phyloP scores from a whole-genome alignment of 2,113 vertebrate genomes.

The Nothocercus nigrocapillus region DNA sequence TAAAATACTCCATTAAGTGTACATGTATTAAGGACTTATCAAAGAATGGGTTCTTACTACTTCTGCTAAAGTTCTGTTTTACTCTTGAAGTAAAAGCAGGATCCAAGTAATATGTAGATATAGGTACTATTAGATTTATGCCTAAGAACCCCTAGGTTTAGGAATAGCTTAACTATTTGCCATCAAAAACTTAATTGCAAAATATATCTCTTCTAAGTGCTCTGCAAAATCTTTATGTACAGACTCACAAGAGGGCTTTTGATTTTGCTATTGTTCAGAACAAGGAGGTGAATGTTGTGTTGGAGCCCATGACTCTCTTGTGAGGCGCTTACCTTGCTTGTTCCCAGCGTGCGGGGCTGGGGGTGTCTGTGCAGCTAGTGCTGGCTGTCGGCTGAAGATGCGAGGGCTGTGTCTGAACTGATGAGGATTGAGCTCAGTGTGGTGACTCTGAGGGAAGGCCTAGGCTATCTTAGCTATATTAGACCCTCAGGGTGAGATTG shows the following conservation, averaged over 20 bases:
- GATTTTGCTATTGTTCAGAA: not conserved
- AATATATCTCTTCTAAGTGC: not conserved
- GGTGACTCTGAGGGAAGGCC: not conserved
- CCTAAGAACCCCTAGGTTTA: not conserved
- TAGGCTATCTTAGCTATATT: not conserved
- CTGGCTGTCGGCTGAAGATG: not conserved
- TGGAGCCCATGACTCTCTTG: not conserved
- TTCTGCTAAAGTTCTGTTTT: not conserved
- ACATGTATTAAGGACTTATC: not conserved
- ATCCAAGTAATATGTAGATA: not conserved
- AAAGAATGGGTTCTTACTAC: not conserved
- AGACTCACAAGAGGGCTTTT: not conserved
- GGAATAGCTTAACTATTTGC: not conserved
- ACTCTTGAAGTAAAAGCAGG: not conserved
- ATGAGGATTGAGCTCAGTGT: not conserved
- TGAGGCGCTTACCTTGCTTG: not conserved
- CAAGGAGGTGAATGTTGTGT: not conserved
- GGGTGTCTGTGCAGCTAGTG: not conserved
- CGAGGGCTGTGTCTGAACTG: not conserved
- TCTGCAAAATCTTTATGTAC: not conserved
- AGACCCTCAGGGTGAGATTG: not conserved
- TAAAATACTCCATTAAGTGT: rapidly evolving
- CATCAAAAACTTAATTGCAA: not conserved
- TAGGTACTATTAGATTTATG: not conserved
- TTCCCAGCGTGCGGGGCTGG: not conserved